phyloP scores from a whole-genome alignment of 1,140 invertebrate species.

The Brachionus asplanchnoidis region DNA sequence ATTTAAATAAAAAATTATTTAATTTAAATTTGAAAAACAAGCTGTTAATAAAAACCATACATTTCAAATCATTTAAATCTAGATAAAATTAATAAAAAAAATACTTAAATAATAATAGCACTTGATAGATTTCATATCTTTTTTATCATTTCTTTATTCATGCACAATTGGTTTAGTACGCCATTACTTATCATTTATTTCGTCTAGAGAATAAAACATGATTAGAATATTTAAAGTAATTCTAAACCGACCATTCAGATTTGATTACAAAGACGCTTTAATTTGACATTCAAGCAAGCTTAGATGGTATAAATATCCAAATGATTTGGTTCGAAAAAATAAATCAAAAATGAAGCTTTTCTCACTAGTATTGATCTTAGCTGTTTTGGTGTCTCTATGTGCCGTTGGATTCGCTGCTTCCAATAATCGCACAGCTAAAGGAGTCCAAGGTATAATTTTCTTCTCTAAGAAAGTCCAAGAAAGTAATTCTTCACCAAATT shows the following conservation, averaged over 20 bases:
- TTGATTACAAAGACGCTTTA: background rate
- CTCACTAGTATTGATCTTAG: background rate
- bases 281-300: background rate
- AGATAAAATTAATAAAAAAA: background rate
- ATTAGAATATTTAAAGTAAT: background rate
- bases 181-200: background rate
- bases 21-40: too few species aligned
- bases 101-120: background rate
- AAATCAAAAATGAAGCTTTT: background rate
- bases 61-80: background rate
- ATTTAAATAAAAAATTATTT: too few species aligned
- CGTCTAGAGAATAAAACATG: background rate
- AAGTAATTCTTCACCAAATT: background rate
- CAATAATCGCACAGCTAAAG: background rate
- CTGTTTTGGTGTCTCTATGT: background rate
- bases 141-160: background rate
- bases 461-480: background rate
- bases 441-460: background rate
- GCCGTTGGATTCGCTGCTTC: background rate
- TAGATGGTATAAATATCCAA: background rate
- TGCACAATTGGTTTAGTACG: background rate
- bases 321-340: background rate
- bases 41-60: background rate
- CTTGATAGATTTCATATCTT: background rate
- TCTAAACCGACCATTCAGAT: background rate